A percentile compares a stretch with the other conserved stretches of the same genome.
phyloP scores from a whole-genome alignment of 2,888 invertebrate species.

The Lissonota sp. region DNA sequence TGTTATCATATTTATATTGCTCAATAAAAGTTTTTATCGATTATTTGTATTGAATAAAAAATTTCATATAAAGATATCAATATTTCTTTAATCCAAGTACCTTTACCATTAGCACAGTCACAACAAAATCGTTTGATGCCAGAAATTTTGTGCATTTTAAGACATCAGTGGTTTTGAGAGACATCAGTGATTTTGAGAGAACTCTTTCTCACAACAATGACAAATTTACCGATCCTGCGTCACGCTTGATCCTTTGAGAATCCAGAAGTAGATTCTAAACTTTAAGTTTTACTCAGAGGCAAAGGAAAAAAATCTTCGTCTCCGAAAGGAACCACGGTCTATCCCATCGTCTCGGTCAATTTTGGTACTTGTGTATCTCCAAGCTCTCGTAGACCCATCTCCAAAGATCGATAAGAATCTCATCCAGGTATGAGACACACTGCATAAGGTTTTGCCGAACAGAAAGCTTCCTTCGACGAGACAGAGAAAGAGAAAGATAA shows the following conservation, averaged over 20 bases:
- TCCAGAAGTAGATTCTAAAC: neutral
- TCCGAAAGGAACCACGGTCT: constrained; percentile 13
- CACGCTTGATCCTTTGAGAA: neutral
- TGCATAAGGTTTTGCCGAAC: constrained; percentile 3
- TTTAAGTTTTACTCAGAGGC: no score
- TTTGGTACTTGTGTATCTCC: constrained; percentile 9
- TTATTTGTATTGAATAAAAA: no score
- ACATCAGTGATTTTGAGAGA: no score
- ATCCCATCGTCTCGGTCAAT: constrained; percentile 15
- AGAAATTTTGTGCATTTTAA: no score
- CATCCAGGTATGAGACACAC: constrained; percentile 26
- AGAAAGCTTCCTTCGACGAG: constrained; percentile 15
- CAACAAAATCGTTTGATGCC: no score
- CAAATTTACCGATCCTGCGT: constrained; percentile 6
- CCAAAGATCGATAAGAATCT: constrained; percentile 38
- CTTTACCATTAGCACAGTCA: no score
- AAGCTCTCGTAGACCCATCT: neutral
- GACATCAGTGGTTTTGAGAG: no score
- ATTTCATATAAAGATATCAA: no score
- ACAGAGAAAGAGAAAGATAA: neutral
- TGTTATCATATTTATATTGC: no score
- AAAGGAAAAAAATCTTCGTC: constrained; percentile 21
- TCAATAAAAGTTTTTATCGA: no score
- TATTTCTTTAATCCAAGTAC: no score
- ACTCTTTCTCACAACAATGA: no score